phyloP scores from a whole-genome alignment of 2,797 vertebrate genomes.

The Sylvia borin region DNA sequence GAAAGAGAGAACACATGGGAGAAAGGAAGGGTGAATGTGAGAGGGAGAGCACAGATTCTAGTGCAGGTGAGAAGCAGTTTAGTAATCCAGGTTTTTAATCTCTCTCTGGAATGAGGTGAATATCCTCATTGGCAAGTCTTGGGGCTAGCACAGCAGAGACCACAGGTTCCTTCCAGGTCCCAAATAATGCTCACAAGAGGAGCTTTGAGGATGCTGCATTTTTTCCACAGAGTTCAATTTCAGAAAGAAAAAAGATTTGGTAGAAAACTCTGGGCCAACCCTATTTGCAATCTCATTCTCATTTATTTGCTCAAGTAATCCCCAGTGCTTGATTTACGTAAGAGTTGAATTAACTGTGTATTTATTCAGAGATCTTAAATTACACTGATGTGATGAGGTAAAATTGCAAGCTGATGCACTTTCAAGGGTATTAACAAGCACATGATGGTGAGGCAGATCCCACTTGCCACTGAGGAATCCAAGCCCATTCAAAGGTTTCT shows the following conservation, averaged over 20 bases:
- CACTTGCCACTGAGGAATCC: neutral
- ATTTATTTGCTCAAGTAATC: slow-evolving; percentile 67
- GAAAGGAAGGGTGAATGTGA: neutral
- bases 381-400: slow-evolving; percentile 43
- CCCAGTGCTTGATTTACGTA: slow-evolving; percentile 59
- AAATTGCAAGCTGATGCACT: slow-evolving; percentile 49
- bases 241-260: slow-evolving; percentile 7
- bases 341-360: slow-evolving; percentile 63
- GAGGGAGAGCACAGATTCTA: neutral
- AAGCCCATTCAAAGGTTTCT: neutral
- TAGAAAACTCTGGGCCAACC: neutral
- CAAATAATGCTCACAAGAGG: neutral
- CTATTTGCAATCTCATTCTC: slow-evolving; percentile 38
- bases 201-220: neutral
- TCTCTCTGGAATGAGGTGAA: neutral
- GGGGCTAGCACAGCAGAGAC: neutral
- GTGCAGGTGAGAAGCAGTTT: neutral
- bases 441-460: neutral
- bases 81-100: neutral
- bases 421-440: slow-evolving; percentile 50
- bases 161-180: neutral
- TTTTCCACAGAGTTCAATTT: neutral
- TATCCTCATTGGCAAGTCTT: neutral
- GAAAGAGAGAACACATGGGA: neutral
- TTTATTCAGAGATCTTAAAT: slow-evolving; percentile 61